Evolutionary conservation across 2,888 invertebrate species (phyloP), one percentile per base, ranked within the genome.

Genomic region (Nomada goodeniana): DNA sequence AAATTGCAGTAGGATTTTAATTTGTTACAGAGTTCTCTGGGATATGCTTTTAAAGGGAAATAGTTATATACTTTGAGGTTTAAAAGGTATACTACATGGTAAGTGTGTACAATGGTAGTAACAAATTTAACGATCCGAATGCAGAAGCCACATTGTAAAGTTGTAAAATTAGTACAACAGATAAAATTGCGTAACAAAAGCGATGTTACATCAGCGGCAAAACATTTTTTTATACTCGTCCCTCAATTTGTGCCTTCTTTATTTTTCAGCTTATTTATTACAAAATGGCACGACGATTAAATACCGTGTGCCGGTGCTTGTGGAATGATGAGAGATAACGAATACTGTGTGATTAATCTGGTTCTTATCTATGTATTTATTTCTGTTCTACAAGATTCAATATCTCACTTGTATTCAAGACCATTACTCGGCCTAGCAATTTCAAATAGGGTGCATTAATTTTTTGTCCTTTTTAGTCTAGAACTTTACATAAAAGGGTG

Each of bases 141-240:
- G 10, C 47, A 47, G 47, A 47, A 13, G 10, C 47, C 47, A 47
- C 13, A 15, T 47, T 15, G 47, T 47, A 47, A 47, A 47, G 47
- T 15, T 47, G 47, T 47, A 47, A 13, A 15, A 47, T 47, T 57
- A 57, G 10, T 3, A n/a, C 23, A 55, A 23, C 20, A 20, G 10
- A 55, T n/a, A 55, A 20, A 18, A 29, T 29, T 29, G 7, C 10
- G 11, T 57, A 57, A 26, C 26, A n/a, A 3, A 36, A 42, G 15
- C 57, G 9, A 53, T 55, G 13, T 68, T 42, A 68, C 68, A 55
- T 55, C 68, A 68, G 20, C 20, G n/a, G 7, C 15, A n/a, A 36
- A 44, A 57, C 42, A 11, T 57, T 57, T 55, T 68, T 42, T 20
- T 55, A 10, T 47, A 11, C 3, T n/a, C 11, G n/a, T 4, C 42